Base-by-base conservation (phyloP, 2,797 vertebrate genomes). In the Serranus cabrilla region DNA sequence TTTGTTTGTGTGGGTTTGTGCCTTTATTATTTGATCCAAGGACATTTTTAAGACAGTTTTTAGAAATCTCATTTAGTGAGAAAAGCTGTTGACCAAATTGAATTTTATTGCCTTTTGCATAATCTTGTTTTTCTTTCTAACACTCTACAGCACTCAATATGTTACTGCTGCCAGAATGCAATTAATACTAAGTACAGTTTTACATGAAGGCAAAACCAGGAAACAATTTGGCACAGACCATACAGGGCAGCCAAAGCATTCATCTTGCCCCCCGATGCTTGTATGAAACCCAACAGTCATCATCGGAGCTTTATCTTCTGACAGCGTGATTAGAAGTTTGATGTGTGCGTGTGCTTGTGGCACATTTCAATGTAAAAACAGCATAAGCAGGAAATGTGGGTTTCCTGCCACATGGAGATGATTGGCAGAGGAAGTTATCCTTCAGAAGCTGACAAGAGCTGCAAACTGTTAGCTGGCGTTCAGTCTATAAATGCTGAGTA, bases 401-500 rank as follows among this genome's bases (percentile, higher is more conserved):
- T 82, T 86, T 84, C 71, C 82, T 78, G 70, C 58, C 70, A 60
- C 60, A 77, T 78, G 65, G 52, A 81, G 46, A 79, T 73, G 71
- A 88, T 50, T 69, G 78, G 46, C 77, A 73, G 50, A 73, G 49
- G 74, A 85, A 73, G 80, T 56, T 58, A 51, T 76, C 18, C 3
- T 52, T 85, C 66, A 75, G 27, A 21, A 21, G 21, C 50, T 76
- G 80, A 62, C 66, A 65, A 43, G 66, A 73, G 68, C 69, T 60
- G 61, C 50, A 27, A 39, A 51, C 14, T 46, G 49, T 60, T 42
- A 23, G 43, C 67, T 70, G 39, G 58, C 65, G 54, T 21, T n/a
- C 51, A 52, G 43, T n/a, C 42, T 39, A 49, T 21, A 47, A 60
- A 77, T 11, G 23, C 17, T 69, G 42, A 40, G 40, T 71, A 51